Evolutionary conservation across 2,113 vertebrate species (phyloP), one percentile per base, ranked within the genome.

Genomic region (Macheiramphus alcinus): DNA sequence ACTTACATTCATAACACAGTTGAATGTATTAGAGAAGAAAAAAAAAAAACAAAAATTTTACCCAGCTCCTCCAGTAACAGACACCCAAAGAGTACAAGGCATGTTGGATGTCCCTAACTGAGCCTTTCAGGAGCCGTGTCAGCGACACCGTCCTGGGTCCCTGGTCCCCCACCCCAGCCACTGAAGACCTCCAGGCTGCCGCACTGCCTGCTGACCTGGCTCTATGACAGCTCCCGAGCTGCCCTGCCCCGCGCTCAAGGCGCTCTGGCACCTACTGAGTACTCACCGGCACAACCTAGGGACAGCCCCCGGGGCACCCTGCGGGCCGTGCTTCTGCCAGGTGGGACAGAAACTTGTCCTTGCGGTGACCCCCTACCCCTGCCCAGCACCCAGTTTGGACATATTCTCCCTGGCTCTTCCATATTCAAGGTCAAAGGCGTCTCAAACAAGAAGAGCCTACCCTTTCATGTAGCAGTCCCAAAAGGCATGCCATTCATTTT

Each of bases 401-500:
- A 40, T 9, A 26, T 20, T 42, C 3, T 83, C 34, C 25, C 31
- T 55, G n/a, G 13, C 52, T 17, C 27, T 42, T 88, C 72, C 9
- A 6, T 65, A 80, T 66, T 73, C 78, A 75, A 81, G 58, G 66
- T 72, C 53, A 80, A 80, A 66, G 82, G 13, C 20, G 53, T 71
- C 18, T 93, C 26, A 61, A 71, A 81, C 5, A 61, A 22, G 74
- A 89, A 55, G 9, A 56, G 14, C 9, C 40, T 63, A 38, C 40
- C 31, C 48, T 25, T 70, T 72, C 20, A 31, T 6, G 17, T 9
- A 68, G 53, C 36, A 79, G 52, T 72, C 84, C 62, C 78, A 40
- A 88, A 82, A 91, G 62, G 48, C n/a, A 82, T 4, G 50, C n/a
- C 65, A 45, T 70, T 93, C 11, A 76, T 91, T 88, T 91, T 63